Evolutionary conservation across 2,113 vertebrate species (phyloP), one percentile per base, ranked within the genome.

Genomic region (Montifringilla adamsi): DNA sequence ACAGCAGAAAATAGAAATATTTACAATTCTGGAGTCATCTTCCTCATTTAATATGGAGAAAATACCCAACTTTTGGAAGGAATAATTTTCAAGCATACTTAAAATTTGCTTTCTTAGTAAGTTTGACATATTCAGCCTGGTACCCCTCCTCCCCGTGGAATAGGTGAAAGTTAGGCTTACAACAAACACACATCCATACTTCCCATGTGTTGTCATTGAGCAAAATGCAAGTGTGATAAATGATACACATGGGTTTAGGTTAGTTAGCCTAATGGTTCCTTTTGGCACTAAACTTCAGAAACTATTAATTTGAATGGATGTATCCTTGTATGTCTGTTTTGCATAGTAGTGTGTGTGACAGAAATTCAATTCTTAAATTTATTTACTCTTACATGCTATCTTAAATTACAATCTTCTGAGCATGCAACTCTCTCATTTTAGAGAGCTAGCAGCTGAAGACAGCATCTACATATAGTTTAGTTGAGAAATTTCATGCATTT

Each of bases 131-230:
- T 11, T 41, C 53, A 69, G 26, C 12, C 35, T 59, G 11, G 39
- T 64, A 11, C 10, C 9, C 6, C 9, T 46, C 4, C 10, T 46
- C 5, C 6, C 1, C 39, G 3, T 1, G 2, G 37, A 87, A 37
- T 0, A 41, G 20, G 31, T 76, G 31, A n/a, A 84, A 69, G 15
- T 64, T 46, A 52, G n/a, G 26, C 41, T 79, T 89, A 39, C 49
- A 70, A 46, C 53, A 31, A 37, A 35, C 31, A 41, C 17, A 27
- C 10, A 7, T 47, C 8, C 13, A 5, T 68, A 43, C 28, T 68
- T 86, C 27, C 13, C 13, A 10, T 3, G 4, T 60, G 31, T 30
- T 77, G 39, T 68, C 69, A 53, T 23, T 56, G 11, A 62, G 15
- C 37, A 75, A 79, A 91, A 56, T 58, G 44, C 19, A 67, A 50